These are phyloP conservation scores for Ennomos erosarius DNA, from an alignment of 2,888 invertebrate species.

Conservation along the genomic window DNA sequence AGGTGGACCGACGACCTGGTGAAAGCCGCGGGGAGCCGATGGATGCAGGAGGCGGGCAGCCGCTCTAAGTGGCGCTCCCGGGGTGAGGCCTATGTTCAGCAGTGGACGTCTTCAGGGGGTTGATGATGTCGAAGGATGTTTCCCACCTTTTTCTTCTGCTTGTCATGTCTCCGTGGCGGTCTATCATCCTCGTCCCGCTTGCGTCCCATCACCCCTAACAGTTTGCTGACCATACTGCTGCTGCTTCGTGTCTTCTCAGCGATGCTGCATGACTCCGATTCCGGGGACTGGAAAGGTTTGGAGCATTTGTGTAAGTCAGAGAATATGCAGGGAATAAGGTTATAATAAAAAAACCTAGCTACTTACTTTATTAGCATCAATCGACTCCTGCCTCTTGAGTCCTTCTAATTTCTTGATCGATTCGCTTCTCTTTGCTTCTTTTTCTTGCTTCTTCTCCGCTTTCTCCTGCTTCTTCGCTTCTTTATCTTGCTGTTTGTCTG, in stretches of 20 bases:
- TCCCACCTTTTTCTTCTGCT: constrained; percentile 72
- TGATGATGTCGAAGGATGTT: background rate
- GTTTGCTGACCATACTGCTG: constrained; percentile 78
- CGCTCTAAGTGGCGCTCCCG: too few species aligned
- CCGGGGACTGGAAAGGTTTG: constrained; percentile 57
- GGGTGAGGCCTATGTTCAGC: too few species aligned
- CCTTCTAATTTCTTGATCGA: constrained; percentile 66
- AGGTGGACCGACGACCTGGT: too few species aligned
- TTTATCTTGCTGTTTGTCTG: constrained; percentile 56
- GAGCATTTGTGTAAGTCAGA: too few species aligned
- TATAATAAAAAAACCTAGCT: too few species aligned
- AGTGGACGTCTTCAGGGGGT: too few species aligned
- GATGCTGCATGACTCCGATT: constrained; percentile 48
- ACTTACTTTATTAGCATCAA: constrained; percentile 69
- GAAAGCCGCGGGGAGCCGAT: too few species aligned
- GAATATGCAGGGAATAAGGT: too few species aligned
- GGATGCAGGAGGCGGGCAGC: too few species aligned
- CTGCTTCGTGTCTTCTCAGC: constrained; percentile 50
- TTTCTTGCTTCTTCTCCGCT: constrained; percentile 66
- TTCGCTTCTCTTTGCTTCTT: constrained; percentile 69
- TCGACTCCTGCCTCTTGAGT: constrained; percentile 73
- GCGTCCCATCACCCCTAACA: constrained; percentile 78
- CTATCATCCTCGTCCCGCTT: constrained; percentile 72
- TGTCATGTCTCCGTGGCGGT: constrained; percentile 52
- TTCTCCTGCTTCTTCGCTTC: constrained; percentile 59